Percentiles rank a stretch among this genome's conserved stretches.
phyloP scores from a whole-genome alignment of 37 sponge, comb jelly and placozoan genomes.

The Mnemiopsis leidyi region DNA sequence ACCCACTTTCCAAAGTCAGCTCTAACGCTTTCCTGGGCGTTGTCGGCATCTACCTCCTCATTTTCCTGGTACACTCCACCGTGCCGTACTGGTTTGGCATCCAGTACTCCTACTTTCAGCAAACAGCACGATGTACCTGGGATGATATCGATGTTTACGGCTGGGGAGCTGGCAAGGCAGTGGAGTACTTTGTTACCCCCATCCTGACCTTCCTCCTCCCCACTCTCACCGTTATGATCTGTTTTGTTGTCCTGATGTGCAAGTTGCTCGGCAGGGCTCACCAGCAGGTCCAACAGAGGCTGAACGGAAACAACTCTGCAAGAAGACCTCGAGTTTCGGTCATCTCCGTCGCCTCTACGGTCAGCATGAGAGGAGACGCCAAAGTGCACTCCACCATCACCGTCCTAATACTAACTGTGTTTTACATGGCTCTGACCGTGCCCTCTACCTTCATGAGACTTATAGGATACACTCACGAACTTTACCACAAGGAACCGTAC shows the following conservation, averaged over 20 bases:
- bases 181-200: conserved; percentile 21
- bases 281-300: background rate
- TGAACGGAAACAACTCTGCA: background rate
- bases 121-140: background rate
- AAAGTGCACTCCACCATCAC: conserved; percentile 49
- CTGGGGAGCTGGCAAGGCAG: background rate
- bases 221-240: background rate
- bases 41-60: background rate
- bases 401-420: background rate
- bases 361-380: conserved; percentile 31
- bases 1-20: background rate
- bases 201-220: conserved; percentile 49
- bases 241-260: background rate
- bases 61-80: background rate
- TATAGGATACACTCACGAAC: conserved; percentile 8
- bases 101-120: background rate
- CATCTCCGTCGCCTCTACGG: conserved; percentile 50
- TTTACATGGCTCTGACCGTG: conserved; percentile 40
- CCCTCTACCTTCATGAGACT: conserved; percentile 27
- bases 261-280: background rate
- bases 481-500: background rate
- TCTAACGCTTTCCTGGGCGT: background rate
- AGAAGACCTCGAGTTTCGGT: conserved; percentile 11
- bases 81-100: conserved; percentile 39
- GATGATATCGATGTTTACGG: background rate